A percentile compares a stretch with the other conserved stretches of the same genome.
These are phyloP conservation scores for Oryzaephilus surinamensis DNA, from an alignment of 1,140 invertebrate species.

Conservation along the genomic window DNA sequence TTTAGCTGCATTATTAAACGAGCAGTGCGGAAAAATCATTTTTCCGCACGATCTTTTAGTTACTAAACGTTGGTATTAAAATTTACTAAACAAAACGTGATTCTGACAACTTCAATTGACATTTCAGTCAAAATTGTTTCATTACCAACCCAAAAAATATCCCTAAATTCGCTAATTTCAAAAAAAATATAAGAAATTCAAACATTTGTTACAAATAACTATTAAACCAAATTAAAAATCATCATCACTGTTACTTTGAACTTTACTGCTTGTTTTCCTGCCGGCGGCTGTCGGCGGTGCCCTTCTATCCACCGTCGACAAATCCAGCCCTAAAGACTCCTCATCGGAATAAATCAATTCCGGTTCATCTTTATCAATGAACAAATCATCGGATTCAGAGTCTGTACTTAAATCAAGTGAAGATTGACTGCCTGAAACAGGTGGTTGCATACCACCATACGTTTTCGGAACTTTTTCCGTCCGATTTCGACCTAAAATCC, in stretches of 20 bases:
- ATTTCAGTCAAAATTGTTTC: too few species aligned
- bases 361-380: conserved; percentile 34
- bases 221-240: conserved; percentile 27
- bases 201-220: neutral
- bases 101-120: too few species aligned
- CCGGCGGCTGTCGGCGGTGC: conserved; percentile 20
- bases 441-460: conserved; percentile 29
- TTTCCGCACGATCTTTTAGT: too few species aligned
- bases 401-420: conserved; percentile 33
- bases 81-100: too few species aligned
- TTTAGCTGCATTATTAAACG: too few species aligned
- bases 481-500: conserved; percentile 15
- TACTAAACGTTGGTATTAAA: too few species aligned
- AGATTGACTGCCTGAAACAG: conserved; percentile 23
- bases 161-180: too few species aligned
- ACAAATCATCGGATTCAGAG: conserved; percentile 31
- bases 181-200: neutral
- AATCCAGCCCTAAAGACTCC: conserved; percentile 31
- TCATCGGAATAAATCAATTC: conserved; percentile 34
- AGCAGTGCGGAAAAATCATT: too few species aligned
- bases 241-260: conserved; percentile 31
- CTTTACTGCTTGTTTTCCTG: conserved; percentile 18
- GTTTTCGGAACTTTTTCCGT: conserved; percentile 15
- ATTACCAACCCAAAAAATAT: too few species aligned
- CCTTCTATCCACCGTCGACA: conserved; percentile 24